Evolutionary conservation across 23 tunicate genomes (phyloP).

Genomic region (Halocynthia roretzi): DNA sequence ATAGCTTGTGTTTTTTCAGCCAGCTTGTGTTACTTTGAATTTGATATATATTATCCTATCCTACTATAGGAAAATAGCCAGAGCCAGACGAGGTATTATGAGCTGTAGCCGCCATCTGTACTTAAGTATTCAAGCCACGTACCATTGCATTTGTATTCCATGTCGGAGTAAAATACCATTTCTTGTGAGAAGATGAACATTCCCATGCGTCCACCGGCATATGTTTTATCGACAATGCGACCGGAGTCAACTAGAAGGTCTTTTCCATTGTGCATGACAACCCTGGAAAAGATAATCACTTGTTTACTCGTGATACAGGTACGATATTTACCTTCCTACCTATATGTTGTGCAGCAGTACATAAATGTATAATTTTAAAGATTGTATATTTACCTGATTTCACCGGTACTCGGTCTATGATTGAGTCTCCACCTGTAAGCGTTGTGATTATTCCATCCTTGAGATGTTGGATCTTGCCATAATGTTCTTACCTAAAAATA

Average conservation of each 20-base stretch:
- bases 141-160: conserved; percentile 94
- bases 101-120: conserved; percentile 38
- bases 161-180: conserved; percentile 88
- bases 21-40: too few species aligned
- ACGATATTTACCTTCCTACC: background rate
- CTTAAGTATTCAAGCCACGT: conserved; percentile 36
- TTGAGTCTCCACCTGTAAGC: conserved; percentile 96
- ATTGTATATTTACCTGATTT: conserved; percentile 57
- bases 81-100: background rate
- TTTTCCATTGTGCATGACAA: conserved; percentile 84
- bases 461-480: conserved; percentile 59
- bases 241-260: conserved; percentile 81
- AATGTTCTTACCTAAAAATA: conserved; percentile 62
- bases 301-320: background rate
- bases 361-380: background rate
- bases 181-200: conserved; percentile 87
- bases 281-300: conserved; percentile 27
- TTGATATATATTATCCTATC: too few species aligned
- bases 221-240: conserved; percentile 67
- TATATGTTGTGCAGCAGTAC: background rate
- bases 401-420: conserved; percentile 81
- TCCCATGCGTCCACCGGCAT: conserved; percentile 84
- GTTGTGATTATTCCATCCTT: conserved; percentile 75
- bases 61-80: too few species aligned
- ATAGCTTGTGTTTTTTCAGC: too few species aligned